Evolutionary conservation across 2,113 vertebrate genomes (phyloP).

Genomic region (Hemichromis elongatus): DNA sequence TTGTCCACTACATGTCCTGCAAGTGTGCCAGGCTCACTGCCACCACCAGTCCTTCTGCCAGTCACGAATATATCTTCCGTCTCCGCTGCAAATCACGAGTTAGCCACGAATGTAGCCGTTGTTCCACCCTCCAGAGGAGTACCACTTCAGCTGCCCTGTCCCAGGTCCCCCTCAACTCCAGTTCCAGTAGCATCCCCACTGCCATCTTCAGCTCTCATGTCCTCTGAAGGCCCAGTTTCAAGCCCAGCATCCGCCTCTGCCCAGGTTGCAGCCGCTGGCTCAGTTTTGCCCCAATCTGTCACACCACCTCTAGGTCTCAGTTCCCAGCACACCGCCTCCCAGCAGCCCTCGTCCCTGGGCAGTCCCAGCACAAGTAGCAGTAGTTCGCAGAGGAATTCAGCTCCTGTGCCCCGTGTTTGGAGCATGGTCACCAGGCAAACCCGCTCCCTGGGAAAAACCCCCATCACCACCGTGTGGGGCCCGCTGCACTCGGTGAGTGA

Average conservation of each 20-base stretch:
- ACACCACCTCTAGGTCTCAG: conserved; percentile 9
- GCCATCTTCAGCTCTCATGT: background rate
- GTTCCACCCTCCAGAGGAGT: conserved; percentile 7
- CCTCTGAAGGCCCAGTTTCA: background rate
- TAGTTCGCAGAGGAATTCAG: conserved; percentile 28
- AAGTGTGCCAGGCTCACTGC: background rate
- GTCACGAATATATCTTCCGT: background rate
- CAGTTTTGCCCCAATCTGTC: background rate
- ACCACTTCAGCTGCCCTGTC: conserved; percentile 32
- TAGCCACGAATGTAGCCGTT: background rate
- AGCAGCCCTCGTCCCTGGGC: conserved; percentile 9
- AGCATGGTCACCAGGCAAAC: conserved; percentile 58
- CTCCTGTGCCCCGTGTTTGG: conserved; percentile 58
- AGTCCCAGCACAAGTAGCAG: background rate
- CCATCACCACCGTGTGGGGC: conserved; percentile 64
- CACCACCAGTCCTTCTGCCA: background rate
- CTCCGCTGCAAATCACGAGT: background rate
- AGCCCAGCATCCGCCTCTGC: background rate
- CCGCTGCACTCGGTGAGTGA: conserved; percentile 64
- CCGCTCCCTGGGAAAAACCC: conserved; percentile 32
- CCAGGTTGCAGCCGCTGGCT: background rate
- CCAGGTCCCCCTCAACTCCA: conserved; percentile 10
- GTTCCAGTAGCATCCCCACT: background rate
- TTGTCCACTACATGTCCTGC: background rate
- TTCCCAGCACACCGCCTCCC: conserved; percentile 17